Evolutionary conservation across 2,113 vertebrate genomes (phyloP).

Genomic region (rabbit (Oryctolagus cuniculus)): DNA sequence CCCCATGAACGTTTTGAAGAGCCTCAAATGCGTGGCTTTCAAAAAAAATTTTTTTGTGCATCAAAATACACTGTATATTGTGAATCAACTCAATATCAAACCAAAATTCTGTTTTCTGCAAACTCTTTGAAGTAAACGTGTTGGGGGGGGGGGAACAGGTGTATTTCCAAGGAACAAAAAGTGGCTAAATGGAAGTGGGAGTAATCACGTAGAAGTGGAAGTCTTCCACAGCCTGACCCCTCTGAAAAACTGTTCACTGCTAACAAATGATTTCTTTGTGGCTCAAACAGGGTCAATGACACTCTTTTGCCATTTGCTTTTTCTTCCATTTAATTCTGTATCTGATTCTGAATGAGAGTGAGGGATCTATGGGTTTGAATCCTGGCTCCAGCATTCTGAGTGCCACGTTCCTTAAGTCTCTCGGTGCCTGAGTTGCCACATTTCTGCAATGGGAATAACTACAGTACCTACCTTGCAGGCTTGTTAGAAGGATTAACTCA

Average conservation of each 20-base stretch:
- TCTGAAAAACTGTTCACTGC: slow-evolving; percentile 31
- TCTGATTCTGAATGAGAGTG: not conserved
- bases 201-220: slow-evolving; percentile 52
- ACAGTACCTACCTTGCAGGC: not conserved
- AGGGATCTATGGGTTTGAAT: slow-evolving; percentile 30
- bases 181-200: not conserved
- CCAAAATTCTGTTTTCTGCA: too few relatives aligned
- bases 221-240: not conserved
- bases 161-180: slow-evolving; percentile 39
- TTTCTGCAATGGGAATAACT: slow-evolving; percentile 31
- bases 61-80: too few relatives aligned
- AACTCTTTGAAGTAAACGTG: too few relatives aligned
- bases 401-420: slow-evolving; percentile 28
- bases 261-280: not conserved
- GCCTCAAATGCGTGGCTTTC: too few relatives aligned
- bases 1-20: too few relatives aligned
- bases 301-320: not conserved
- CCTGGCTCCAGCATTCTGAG: not conserved
- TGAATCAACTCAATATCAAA: too few relatives aligned
- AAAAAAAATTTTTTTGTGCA: too few relatives aligned
- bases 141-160: not conserved
- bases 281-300: slow-evolving; percentile 21
- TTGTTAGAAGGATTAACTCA: not conserved
- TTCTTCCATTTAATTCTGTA: slow-evolving; percentile 12
- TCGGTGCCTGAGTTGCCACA: slow-evolving; percentile 46